Percentiles rank a stretch among this genome's conserved stretches.
These are phyloP conservation scores for Aromia moschata DNA, from an alignment of 2,888 invertebrate species.

Conservation along the genomic window DNA sequence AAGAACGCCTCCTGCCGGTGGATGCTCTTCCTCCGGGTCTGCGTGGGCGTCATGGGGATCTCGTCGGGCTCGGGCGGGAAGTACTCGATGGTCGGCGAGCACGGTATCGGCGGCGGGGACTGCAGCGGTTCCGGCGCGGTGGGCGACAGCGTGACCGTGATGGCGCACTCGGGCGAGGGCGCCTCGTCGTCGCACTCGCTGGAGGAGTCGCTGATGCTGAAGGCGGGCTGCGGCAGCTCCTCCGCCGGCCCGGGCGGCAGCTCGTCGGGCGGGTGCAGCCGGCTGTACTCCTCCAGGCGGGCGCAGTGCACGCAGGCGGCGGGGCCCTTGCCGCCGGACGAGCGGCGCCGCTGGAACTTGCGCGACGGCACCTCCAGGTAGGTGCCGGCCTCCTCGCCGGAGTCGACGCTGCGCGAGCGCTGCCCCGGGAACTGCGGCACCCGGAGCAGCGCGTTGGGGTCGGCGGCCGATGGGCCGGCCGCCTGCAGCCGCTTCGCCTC, in stretches of 20 bases:
- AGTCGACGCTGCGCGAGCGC: conserved; percentile 84
- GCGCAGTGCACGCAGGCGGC: conserved; percentile 81
- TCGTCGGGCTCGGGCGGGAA: conserved; percentile 64
- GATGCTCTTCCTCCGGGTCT: conserved; percentile 74
- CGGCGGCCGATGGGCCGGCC: conserved; percentile 50
- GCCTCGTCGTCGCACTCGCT: conserved; percentile 61
- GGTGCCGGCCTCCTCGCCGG: conserved; percentile 74
- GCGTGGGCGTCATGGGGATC: conserved; percentile 53
- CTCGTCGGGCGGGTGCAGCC: conserved; percentile 64
- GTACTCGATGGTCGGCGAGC: conserved; percentile 68
- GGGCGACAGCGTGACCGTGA: conserved; percentile 73
- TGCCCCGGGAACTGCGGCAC: conserved; percentile 75
- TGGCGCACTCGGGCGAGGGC: conserved; percentile 67
- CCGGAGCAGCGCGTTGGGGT: conserved; percentile 65
- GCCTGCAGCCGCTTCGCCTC: conserved; percentile 73
- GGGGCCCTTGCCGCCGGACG: conserved; percentile 70
- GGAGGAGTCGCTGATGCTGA: conserved; percentile 67
- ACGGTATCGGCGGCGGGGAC: conserved; percentile 56
- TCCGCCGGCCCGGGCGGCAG: conserved; percentile 57
- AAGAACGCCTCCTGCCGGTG: conserved; percentile 86
- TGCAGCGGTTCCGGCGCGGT: conserved; percentile 64
- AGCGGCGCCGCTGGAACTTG: conserved; percentile 72
- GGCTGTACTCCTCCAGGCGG: conserved; percentile 78
- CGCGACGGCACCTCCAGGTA: conserved; percentile 66
- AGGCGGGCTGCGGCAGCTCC: conserved; percentile 49